Conservation (phyloP, 2,113 vertebrate genomes). For the Climacteris rufus region DNA sequence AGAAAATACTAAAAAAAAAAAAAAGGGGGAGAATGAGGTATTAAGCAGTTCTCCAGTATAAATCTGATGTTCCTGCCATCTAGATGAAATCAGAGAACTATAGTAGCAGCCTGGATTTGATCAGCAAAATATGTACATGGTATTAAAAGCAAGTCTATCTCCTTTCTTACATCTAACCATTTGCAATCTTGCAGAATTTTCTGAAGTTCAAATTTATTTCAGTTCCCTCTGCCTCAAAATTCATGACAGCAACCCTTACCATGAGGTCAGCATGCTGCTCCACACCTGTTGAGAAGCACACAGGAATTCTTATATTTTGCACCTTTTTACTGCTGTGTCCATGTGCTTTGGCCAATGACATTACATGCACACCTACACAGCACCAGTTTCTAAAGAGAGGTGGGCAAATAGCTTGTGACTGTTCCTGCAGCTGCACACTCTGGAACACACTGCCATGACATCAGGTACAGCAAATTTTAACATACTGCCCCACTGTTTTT, state of each 20-base stretch:
- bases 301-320: not conserved
- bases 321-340: not conserved
- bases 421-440: not conserved
- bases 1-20: not conserved
- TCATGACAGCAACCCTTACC: not conserved
- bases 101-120: not conserved
- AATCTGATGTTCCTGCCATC: constrained; percentile 38
- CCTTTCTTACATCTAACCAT: not conserved
- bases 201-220: not conserved
- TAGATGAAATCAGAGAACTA: constrained; percentile 30
- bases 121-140: not conserved
- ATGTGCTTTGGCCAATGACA: not conserved
- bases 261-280: not conserved
- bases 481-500: not conserved
- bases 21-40: constrained; percentile 17
- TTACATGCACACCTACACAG: not conserved
- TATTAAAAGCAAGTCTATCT: not conserved
- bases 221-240: not conserved
- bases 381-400: not conserved
- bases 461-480: not conserved
- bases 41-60: constrained; percentile 42
- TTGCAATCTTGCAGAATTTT: not conserved
- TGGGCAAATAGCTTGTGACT: not conserved
- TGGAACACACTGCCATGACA: not conserved
- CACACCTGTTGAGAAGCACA: not conserved